Evolutionary conservation across 2,888 invertebrate species (phyloP), one percentile per base, ranked within the genome.

Genomic region (Matsumyia berberina): DNA sequence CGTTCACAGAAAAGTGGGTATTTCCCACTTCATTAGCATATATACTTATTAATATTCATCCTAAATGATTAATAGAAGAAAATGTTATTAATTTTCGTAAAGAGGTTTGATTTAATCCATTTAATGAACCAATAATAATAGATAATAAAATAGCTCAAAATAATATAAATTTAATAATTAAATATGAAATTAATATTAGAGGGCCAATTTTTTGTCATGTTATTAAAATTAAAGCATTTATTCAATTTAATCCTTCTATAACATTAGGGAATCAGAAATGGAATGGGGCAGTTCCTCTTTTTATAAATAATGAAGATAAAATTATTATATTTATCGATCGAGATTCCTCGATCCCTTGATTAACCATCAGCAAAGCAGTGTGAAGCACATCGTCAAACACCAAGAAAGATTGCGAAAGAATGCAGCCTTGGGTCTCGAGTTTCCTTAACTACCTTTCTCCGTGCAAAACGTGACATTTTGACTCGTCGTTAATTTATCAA

Each of bases 171-270:
- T 89, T 90, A 89, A 91, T 90, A 88, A 90, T 89, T 89, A 91
- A 91, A 90, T 93, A 93, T 60, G 92, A 93, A 51, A 93, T 87
- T 88, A 94, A 87, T 90, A 93, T 92, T 92, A 94, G 90, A 1
- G 94, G 94, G 39, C 93, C 92, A 92, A 94, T 93, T 94, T 94
- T 94, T 94, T 94, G 94, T 92, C 94, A 94, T 0, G 93, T 93
- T 91, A 94, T 91, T 92, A 94, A 89, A 88, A 94, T 91, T 88
- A 94, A 90, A 81, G 91, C 89, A 91, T 93, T 94, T 86, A 92
- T 89, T 94, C 94, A 94, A 31, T 90, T 91, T 92, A 94, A 87
- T 1, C 93, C 93, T 92, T 93, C 93, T 87, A 93, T 92, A 89
- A 94, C 92, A 91, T 93, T 93, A 0, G 93, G 93, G 19, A 93